Conservation (phyloP, 30 jellyfish, hydroid and myxozoan species). For the Nemopilema nomurai region DNA sequence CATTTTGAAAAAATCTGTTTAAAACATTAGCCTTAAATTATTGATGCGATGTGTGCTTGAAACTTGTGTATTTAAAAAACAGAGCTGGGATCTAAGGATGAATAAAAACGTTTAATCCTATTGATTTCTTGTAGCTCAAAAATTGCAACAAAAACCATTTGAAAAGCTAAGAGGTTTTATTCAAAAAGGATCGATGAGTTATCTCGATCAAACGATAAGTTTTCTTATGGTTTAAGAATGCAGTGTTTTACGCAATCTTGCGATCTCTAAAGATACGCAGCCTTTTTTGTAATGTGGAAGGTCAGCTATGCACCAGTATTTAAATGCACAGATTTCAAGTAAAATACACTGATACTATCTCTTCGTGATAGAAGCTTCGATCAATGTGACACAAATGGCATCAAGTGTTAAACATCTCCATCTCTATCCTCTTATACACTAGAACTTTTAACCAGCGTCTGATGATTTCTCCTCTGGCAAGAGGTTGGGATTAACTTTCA, state of each 20-base stretch:
- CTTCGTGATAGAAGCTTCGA: background rate
- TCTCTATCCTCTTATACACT: background rate
- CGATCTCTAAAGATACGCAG: background rate
- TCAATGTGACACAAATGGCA: background rate
- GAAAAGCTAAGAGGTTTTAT: background rate
- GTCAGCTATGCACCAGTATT: background rate
- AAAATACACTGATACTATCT: background rate
- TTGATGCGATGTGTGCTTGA: conserved; percentile 30
- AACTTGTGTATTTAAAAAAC: conserved; percentile 26
- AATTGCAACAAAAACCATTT: conserved; percentile 23
- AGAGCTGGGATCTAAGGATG: conserved; percentile 13
- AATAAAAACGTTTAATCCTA: conserved; percentile 26
- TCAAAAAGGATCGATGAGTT: background rate
- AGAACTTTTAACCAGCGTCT: background rate
- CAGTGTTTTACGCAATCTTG: background rate
- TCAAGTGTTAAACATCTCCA: background rate
- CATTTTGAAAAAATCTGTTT: conserved; percentile 11
- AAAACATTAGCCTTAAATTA: conserved; percentile 16
- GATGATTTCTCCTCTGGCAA: background rate
- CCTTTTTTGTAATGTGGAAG: background rate
- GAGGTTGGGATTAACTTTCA: background rate
- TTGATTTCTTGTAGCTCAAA: conserved; percentile 15
- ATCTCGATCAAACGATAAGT: background rate
- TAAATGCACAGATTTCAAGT: background rate
- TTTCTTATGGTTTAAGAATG: background rate